These are phyloP conservation scores for Megastigmus dorsalis DNA, from an alignment of 2,888 invertebrate species.

Conservation along the genomic window DNA sequence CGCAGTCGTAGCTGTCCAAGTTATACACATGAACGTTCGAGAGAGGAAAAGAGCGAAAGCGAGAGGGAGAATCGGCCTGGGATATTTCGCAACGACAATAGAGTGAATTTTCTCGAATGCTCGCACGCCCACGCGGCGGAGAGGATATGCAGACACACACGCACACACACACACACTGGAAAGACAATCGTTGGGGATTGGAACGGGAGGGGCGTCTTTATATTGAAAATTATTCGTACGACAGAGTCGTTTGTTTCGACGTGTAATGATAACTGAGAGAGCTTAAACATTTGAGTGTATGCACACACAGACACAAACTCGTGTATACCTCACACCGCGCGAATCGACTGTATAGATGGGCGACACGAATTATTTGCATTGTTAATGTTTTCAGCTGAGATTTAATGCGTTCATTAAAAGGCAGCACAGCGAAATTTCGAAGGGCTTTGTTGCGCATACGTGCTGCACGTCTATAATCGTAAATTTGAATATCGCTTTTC, in stretches of 20 bases:
- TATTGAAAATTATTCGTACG: constrained; percentile 38
- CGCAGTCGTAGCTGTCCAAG: neutral
- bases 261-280: constrained; percentile 37
- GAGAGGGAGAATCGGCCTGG: neutral
- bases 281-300: too few relatives aligned
- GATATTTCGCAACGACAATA: constrained; percentile 1
- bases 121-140: neutral
- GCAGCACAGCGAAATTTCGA: neutral
- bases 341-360: too few relatives aligned
- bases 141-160: neutral
- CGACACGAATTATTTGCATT: constrained; percentile 38
- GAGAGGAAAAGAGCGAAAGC: neutral
- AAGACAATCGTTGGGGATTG: neutral
- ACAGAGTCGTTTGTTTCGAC: constrained; percentile 25
- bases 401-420: constrained; percentile 39
- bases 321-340: too few relatives aligned
- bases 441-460: too few relatives aligned
- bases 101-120: neutral
- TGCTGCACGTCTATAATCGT: constrained; percentile 11
- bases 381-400: constrained; percentile 33
- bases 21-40: too few relatives aligned
- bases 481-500: constrained; percentile 8
- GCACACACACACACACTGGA: neutral
- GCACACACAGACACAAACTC: too few relatives aligned
- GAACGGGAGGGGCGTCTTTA: neutral